A percentile compares a stretch with the other conserved stretches of the same genome.
Evolutionary conservation across 2,113 vertebrate genomes (phyloP).

Genomic region (Chamaea fasciata): DNA sequence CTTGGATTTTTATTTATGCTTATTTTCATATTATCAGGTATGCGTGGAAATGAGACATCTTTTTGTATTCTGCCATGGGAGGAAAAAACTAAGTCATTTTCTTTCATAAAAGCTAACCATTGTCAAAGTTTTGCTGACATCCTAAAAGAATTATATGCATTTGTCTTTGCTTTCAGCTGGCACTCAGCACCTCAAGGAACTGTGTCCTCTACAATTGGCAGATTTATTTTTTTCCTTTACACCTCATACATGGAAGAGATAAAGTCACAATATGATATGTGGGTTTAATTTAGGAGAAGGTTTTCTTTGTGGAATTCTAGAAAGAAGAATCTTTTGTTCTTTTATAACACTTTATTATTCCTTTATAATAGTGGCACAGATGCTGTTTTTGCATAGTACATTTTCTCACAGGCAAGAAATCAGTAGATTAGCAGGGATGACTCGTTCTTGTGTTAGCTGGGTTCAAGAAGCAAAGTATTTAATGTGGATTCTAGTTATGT

Average conservation of each 20-base stretch:
- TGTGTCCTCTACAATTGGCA: background rate
- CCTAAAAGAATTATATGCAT: background rate
- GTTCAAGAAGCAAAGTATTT: slow-evolving; percentile 39
- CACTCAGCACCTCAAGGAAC: background rate
- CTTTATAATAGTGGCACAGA: background rate
- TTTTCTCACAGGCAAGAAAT: background rate
- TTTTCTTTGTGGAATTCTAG: background rate
- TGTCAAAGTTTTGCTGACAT: background rate
- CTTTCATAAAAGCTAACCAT: background rate
- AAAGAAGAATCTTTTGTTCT: background rate
- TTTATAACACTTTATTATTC: background rate
- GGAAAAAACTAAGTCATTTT: background rate
- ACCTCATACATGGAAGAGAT: background rate
- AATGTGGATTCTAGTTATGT: slow-evolving; percentile 3
- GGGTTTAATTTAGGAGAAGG: background rate
- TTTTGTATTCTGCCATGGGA: background rate
- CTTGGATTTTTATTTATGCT: background rate
- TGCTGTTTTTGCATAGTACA: background rate
- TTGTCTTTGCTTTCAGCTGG: background rate
- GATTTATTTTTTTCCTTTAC: background rate
- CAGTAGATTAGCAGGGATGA: background rate
- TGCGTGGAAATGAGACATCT: background rate
- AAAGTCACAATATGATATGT: background rate
- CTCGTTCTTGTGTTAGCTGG: background rate
- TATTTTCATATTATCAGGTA: background rate